Base-by-base conservation (phyloP, 1,140 invertebrate species). In the Drosophila albomicans region DNA sequence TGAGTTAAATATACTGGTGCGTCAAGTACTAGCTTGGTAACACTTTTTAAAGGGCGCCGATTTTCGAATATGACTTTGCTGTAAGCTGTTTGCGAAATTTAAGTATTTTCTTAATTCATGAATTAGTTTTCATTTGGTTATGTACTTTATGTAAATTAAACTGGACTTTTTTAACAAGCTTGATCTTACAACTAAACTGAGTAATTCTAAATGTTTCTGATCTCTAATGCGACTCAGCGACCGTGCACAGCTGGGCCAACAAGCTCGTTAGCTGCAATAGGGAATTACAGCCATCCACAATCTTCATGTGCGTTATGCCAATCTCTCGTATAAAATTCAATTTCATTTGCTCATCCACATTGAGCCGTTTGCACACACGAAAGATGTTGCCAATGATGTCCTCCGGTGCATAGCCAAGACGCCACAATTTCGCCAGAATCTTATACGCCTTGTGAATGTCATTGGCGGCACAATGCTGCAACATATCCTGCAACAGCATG, bases 381-480 rank as follows among this genome's bases (percentile, higher is more conserved):
- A 99, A 99, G 54, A 99, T 96, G 93, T 98, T 99, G 62, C 95
- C 95, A 74, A 99, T 97, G 48, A 99, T 97, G 94, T 99, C 99
- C 93, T 99, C 98, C 1, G 98, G 94, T 1, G 98, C 98, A 93
- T 99, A 99, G 1, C 99, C 99, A 61, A 99, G 94, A 88, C 96
- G 96, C 96, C 97, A 99, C 16, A 99, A 93, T 92, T 98, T 96
- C 10, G 95, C 94, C 86, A 99, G 95, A 32, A 98, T 95, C 95
- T 96, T 96, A 88, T 97, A 99, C 1, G 98, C 97, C 81, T 97
- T 96, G 63, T 96, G 95, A 73, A 99, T 96, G 75, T 99, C 95
- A 43, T 96, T 96, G 54, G 96, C 93, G 0, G 94, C 93, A 93
- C 98, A 99, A 84, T 95, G 94, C 64, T 97, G 95, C 56, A 99